Evolutionary conservation across 64 coral and sea anemone species (phyloP).

Genomic region (Porites australiensis): DNA sequence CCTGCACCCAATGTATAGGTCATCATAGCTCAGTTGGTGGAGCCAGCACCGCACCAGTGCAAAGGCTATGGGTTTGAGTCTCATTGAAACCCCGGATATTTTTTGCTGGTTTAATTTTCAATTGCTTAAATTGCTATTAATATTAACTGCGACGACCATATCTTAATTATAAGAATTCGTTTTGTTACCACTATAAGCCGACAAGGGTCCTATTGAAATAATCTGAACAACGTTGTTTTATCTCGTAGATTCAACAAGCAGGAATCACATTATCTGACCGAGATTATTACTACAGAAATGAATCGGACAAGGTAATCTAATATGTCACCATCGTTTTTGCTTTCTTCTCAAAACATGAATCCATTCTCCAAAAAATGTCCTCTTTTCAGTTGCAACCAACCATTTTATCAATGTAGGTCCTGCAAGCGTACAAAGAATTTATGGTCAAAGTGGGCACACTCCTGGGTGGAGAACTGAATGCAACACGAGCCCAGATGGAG

Average conservation of each 20-base stretch:
- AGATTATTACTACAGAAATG: constrained; percentile 89
- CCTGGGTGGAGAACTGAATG: constrained; percentile 75
- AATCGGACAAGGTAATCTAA: constrained; percentile 79
- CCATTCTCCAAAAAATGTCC: no score
- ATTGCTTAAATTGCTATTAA: no score
- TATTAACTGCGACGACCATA: no score
- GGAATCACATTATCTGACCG: constrained; percentile 89
- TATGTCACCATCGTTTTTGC: not conserved
- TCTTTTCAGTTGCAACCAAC: no score
- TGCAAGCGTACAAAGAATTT: constrained; percentile 84
- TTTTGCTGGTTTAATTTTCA: no score
- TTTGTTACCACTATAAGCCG: no score
- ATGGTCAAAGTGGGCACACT: constrained; percentile 83
- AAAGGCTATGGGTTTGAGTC: no score
- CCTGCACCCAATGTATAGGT: no score
- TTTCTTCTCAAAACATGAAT: not conserved
- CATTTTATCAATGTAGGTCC: constrained; percentile 40
- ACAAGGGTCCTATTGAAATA: not conserved
- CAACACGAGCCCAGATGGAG: constrained; percentile 76
- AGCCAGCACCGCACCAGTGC: no score
- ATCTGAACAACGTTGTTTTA: not conserved
- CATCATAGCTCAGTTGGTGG: no score
- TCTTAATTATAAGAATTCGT: no score
- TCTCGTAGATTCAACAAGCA: constrained; percentile 90
- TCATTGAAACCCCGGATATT: no score